phyloP scores from a whole-genome alignment of 2,888 invertebrate species.

The Watsonalla binaria region DNA sequence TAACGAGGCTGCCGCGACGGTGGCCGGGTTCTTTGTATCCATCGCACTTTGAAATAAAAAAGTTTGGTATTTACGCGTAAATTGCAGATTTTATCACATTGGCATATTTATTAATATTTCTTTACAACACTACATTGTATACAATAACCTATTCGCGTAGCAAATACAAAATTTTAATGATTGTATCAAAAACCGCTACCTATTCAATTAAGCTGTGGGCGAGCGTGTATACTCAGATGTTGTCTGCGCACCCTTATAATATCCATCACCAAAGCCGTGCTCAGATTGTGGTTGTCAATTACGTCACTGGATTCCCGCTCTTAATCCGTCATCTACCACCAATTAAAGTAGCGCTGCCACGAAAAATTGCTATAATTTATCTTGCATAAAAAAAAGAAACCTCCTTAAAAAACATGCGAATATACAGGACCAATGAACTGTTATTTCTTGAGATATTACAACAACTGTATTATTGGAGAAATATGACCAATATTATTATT shows the following conservation, averaged over 20 bases:
- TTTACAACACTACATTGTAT: too few species aligned
- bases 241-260: slow-evolving; percentile 16
- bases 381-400: slow-evolving; percentile 40
- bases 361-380: slow-evolving; percentile 56
- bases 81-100: too few species aligned
- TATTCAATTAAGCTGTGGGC: background rate
- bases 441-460: background rate
- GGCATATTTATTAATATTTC: too few species aligned
- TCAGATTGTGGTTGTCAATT: slow-evolving; percentile 74
- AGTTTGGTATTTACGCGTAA: too few species aligned
- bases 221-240: slow-evolving; percentile 11
- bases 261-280: slow-evolving; percentile 57
- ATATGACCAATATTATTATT: slow-evolving; percentile 21
- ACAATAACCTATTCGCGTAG: too few species aligned
- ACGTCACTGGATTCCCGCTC: slow-evolving; percentile 63
- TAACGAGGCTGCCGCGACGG: slow-evolving; percentile 27
- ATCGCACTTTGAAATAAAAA: too few species aligned
- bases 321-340: slow-evolving; percentile 75
- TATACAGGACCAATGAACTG: background rate
- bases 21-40: slow-evolving; percentile 11
- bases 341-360: slow-evolving; percentile 68
- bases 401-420: slow-evolving; percentile 1
- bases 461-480: slow-evolving; percentile 9
- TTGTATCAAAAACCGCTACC: too few species aligned
- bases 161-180: too few species aligned